phyloP scores from a whole-genome alignment of 1,140 invertebrate species.

The Drosophila ambigua region DNA sequence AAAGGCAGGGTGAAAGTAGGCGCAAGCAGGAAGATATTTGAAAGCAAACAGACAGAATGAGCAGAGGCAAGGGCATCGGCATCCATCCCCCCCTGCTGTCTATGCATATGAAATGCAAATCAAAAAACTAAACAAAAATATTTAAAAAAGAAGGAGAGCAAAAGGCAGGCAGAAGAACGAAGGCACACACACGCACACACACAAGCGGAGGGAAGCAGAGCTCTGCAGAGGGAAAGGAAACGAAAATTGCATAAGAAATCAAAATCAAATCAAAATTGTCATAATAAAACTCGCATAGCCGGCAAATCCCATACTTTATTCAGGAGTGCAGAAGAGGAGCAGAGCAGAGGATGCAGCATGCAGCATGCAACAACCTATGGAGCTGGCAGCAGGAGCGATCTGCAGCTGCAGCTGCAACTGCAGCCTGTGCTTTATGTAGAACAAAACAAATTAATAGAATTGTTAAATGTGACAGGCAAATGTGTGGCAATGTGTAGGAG shows the following conservation, averaged over 20 bases:
- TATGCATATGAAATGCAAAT: slow-evolving; percentile 64
- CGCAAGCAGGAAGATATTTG: no score
- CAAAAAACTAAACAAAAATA: slow-evolving; percentile 64
- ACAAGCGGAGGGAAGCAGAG: not conserved
- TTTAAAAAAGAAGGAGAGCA: slow-evolving; percentile 22
- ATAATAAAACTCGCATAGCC: slow-evolving; percentile 72
- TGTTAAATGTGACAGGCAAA: slow-evolving; percentile 77
- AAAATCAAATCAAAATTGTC: slow-evolving; percentile 80
- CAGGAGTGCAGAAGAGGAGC: slow-evolving; percentile 28
- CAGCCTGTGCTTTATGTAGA: slow-evolving; percentile 60
- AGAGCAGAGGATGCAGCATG: slow-evolving; percentile 14
- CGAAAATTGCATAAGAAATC: slow-evolving; percentile 76
- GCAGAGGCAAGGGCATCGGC: not conserved
- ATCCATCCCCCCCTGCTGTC: slow-evolving; percentile 15
- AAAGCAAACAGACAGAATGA: no score
- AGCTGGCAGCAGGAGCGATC: no score
- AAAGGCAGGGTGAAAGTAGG: no score
- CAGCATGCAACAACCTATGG: slow-evolving; percentile 16
- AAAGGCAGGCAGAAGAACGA: not conserved
- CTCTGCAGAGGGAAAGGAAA: not conserved
- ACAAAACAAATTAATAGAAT: slow-evolving; percentile 82
- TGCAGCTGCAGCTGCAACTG: slow-evolving; percentile 8
- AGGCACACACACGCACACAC: slow-evolving; percentile 6
- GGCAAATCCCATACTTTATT: slow-evolving; percentile 59
- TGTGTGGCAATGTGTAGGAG: slow-evolving; percentile 53